Evolutionary conservation across 2,113 vertebrate genomes (phyloP).

Genomic region (Sterrhoptilus dennistouni): DNA sequence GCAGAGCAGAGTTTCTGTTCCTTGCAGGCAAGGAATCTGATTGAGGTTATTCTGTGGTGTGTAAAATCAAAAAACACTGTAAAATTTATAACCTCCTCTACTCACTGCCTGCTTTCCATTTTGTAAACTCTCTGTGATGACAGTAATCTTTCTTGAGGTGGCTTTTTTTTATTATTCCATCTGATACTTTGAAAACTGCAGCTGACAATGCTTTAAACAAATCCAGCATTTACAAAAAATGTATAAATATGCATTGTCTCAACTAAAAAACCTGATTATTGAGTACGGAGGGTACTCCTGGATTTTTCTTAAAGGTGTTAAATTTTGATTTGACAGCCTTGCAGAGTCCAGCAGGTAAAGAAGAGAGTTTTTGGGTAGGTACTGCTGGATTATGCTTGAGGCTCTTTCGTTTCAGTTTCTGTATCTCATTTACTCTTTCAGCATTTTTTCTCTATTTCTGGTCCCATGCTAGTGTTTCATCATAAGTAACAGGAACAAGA

Average conservation of each 20-base stretch:
- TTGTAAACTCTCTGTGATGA: not conserved
- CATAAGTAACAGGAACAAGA: not conserved
- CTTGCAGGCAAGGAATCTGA: not conserved
- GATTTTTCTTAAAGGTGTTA: not conserved
- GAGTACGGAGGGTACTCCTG: not conserved
- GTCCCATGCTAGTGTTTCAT: not conserved
- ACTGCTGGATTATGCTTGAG: not conserved
- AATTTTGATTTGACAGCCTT: not conserved
- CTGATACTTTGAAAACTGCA: not conserved
- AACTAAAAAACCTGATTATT: not conserved
- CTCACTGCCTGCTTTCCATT: not conserved
- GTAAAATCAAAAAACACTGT: not conserved
- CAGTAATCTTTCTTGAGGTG: not conserved
- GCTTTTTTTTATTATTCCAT: not conserved
- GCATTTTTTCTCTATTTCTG: not conserved
- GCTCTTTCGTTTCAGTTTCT: not conserved
- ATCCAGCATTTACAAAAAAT: not conserved
- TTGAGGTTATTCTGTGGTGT: not conserved
- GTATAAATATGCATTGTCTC: not conserved
- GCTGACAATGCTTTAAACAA: not conserved
- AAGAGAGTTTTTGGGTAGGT: not conserved
- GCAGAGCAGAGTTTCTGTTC: not conserved
- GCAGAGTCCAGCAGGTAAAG: not conserved
- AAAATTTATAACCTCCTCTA: slow-evolving; percentile 2
- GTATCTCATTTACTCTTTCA: not conserved